phyloP scores from a whole-genome alignment of 2,797 vertebrate species.

The Tapera naevia region DNA sequence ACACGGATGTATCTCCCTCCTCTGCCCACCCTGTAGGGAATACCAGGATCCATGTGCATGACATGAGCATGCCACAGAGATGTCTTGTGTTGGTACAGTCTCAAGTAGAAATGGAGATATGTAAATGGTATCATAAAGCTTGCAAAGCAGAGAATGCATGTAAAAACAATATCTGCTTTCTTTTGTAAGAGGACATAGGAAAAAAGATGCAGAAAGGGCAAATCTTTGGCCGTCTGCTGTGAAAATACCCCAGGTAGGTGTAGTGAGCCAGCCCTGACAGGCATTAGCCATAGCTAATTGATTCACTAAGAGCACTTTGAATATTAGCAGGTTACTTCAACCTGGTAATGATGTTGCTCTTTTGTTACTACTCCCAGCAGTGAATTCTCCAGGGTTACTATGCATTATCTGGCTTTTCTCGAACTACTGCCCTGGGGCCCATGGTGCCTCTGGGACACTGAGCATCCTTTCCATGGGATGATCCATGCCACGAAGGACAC shows the following conservation, averaged over 20 bases:
- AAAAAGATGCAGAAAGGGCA: neutral
- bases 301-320: neutral
- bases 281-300: neutral
- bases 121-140: accelerated
- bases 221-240: neutral
- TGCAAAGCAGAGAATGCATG: neutral
- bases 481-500: accelerated
- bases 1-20: neutral
- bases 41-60: neutral
- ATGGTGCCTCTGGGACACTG: neutral
- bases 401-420: neutral
- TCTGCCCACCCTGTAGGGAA: neutral
- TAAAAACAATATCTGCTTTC: neutral
- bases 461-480: neutral
- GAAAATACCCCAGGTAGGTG: neutral
- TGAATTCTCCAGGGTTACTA: neutral
- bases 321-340: neutral
- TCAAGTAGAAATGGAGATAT: neutral
- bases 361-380: neutral
- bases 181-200: neutral
- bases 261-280: neutral
- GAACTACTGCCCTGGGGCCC: neutral
- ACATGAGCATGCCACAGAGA: neutral
- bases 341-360: neutral
- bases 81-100: neutral